These are phyloP conservation scores for Nemurella pictetii DNA, from an alignment of 2,888 invertebrate species.

Conservation along the genomic window DNA sequence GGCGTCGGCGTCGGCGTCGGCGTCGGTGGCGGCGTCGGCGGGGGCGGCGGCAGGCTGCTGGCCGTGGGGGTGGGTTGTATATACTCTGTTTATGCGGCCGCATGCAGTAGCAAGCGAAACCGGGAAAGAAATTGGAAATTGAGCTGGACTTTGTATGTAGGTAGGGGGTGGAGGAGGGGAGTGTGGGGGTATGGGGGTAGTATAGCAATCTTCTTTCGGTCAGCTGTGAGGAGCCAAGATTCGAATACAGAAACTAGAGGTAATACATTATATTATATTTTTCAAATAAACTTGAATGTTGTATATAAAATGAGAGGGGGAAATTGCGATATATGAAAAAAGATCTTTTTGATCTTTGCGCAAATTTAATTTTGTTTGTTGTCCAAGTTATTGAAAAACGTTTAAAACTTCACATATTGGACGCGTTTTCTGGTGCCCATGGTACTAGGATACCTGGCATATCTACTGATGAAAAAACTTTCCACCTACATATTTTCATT, in stretches of 20 bases:
- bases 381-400: constrained; percentile 13
- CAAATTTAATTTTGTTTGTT: constrained; percentile 21
- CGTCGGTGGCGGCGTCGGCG: constrained; percentile 1
- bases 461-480: background rate
- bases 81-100: constrained; percentile 29
- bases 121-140: constrained; percentile 42
- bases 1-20: background rate
- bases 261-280: constrained; percentile 22
- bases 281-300: constrained; percentile 26
- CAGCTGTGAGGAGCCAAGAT: constrained; percentile 33
- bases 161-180: constrained; percentile 7
- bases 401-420: background rate
- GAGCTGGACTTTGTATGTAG: constrained; percentile 36
- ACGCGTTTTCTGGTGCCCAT: background rate
- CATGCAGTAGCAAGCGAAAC: constrained; percentile 23
- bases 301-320: background rate
- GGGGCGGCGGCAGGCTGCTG: background rate
- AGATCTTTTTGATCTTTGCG: constrained; percentile 21
- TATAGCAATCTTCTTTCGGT: constrained; percentile 33
- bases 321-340: constrained; percentile 4
- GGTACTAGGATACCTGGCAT: background rate
- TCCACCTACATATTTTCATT: background rate
- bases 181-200: constrained; percentile 8
- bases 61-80: constrained; percentile 9
- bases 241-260: constrained; percentile 30